Base-by-base conservation (phyloP, 2,113 vertebrate genomes). In the Todiramphus saurophagus region DNA sequence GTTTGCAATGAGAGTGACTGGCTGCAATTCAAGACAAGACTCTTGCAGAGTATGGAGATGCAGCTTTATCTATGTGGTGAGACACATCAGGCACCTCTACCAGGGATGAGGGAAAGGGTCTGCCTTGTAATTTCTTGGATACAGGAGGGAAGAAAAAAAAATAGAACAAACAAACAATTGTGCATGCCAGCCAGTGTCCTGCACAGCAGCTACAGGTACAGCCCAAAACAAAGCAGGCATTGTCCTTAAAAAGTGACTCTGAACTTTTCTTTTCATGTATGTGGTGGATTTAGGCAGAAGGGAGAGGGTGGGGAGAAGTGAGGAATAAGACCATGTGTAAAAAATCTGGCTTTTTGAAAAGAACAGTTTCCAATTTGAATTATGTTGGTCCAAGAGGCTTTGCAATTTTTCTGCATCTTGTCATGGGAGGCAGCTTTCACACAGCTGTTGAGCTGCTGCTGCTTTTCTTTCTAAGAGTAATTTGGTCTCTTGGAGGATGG, bases 361-460 rank as follows among this genome's bases (percentile, higher is more conserved):
- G 75, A 90, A 87, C 31, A 8, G 82, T 95, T 96, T 97, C 93
- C 92, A 81, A 85, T 94, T 69, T 97, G 96, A 97, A 96, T 97
- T 96, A 91, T 94, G 89, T 96, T 95, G 83, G 62, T 97, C 83
- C 87, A 97, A 96, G 95, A 96, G 93, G 83, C 93, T 97, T 89
- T 97, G 94, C 96, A 97, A 97, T 96, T 95, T 98, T 98, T 97
- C 92, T 97, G 96, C 96, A 94, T 97, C 97, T 96, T 98, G 94
- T 98, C 91, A 90, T 97, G 96, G 97, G 97, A 98, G 97, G 95
- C 95, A 95, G 90, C 79, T 93, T 97, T 87, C 90, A 84, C 93
- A 90, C 94, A 96, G 95, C 96, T 98, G 97, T 97, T 90, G 89
- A 95, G 83, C 90, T 96, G 94, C 93, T 94, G 96, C 93, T 98